Base-by-base conservation (phyloP, 2,888 invertebrate species). In the Agrotis segetum region DNA sequence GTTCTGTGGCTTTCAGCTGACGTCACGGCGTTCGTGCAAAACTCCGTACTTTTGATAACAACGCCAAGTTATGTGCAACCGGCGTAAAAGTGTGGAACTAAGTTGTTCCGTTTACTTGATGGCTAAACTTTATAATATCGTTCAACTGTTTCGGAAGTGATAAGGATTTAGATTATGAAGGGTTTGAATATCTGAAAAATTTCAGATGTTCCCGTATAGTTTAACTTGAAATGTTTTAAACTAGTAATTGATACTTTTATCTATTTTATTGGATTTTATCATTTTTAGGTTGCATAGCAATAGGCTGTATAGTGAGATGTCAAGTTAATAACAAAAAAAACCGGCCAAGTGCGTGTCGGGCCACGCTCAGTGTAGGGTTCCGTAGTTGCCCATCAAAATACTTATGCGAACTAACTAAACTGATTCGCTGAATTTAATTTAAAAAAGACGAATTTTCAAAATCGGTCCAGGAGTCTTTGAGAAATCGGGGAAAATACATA, bases 1-100 rank as follows among this genome's bases (percentile, higher is more conserved):
- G 70, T 77, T 56, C 53, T 52, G 62, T 56, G 68, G 63, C 29
- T 56, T 52, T 63, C 55, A 52, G 78, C 78, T 62, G 78, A 67
- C 63, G 60, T 61, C 52, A 68, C 24, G 53, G 58, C 40, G 56
- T 60, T 24, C 58, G 81, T 77, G 78, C 52, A 29, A 53, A 62
- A 69, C 47, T 77, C 77, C 13, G 4, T 55, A 67, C 71, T 71
- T 69, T 64, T 58, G 81, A 75, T 67, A 77, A 77, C 56, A 71
- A 64, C 52, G 47, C 24, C 40, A 67, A 65, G 67, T 65, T 67
- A 64, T 50, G 52, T 61, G 63, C 55, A 58, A 60, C 29, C 53
- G n/a, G 24, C 67, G 60, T 64, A 65, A 56, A 60, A 71, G 56
- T 58, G 44, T 13, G 14, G 47, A 29, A 49, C 46, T 17, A 47